Percentiles rank a stretch among this genome's conserved stretches.
Evolutionary conservation across 2,113 vertebrate genomes (phyloP).

Genomic region (Osmerus mordax): DNA sequence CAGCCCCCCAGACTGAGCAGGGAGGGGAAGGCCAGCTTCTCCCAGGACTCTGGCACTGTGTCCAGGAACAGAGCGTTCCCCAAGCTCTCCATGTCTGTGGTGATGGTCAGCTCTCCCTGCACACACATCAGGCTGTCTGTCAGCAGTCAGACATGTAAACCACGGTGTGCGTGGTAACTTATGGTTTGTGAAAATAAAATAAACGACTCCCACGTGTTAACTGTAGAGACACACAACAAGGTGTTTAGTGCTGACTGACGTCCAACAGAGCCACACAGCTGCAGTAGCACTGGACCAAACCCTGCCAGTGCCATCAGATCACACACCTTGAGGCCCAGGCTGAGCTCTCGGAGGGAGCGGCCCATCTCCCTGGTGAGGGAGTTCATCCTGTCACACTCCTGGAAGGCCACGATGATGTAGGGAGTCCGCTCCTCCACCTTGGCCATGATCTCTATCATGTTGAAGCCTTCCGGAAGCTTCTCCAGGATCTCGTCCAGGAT

Average conservation of each 20-base stretch:
- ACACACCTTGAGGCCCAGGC: slow-evolving; percentile 76
- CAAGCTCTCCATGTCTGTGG: slow-evolving; percentile 74
- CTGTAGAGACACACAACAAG: no score
- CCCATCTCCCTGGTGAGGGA: slow-evolving; percentile 69
- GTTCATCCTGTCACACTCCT: slow-evolving; percentile 83
- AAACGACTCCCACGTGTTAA: no score
- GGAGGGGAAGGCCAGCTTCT: slow-evolving; percentile 72
- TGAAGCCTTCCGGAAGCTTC: slow-evolving; percentile 76
- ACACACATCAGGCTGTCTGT: no score
- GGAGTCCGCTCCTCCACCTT: slow-evolving; percentile 74
- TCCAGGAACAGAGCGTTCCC: slow-evolving; percentile 67
- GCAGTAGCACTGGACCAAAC: no score
- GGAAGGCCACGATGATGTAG: slow-evolving; percentile 72
- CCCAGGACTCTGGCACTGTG: slow-evolving; percentile 65
- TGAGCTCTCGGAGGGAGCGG: slow-evolving; percentile 70
- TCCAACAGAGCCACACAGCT: no score
- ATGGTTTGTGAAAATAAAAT: no score
- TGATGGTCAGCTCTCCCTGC: slow-evolving; percentile 71
- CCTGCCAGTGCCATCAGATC: no score
- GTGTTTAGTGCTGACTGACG: no score
- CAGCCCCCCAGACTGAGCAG: slow-evolving; percentile 66
- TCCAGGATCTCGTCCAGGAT: slow-evolving; percentile 78
- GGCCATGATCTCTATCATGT: slow-evolving; percentile 71
- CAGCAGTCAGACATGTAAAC: no score
- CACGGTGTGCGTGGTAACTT: no score